A percentile compares a stretch with the other conserved stretches of the same genome.
Conservation (phyloP, 2,797 vertebrate genomes). For the Hyperoplus immaculatus region DNA sequence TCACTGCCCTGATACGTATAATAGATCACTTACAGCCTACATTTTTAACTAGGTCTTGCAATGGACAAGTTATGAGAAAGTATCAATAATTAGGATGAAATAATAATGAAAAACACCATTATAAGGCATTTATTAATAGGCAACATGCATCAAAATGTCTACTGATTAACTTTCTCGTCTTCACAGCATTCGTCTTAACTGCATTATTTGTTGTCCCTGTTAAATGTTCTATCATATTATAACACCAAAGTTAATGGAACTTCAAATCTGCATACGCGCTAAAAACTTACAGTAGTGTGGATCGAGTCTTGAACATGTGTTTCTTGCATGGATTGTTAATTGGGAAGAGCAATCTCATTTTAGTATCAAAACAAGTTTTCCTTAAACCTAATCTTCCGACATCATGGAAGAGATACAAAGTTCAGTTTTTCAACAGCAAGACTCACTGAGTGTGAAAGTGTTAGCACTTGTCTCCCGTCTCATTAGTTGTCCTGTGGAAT, state of each 20-base stretch:
- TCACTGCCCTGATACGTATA: background rate
- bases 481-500: slow-evolving; percentile 10
- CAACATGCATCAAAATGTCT: background rate
- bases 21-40: background rate
- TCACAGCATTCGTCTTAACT: background rate
- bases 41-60: background rate
- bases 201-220: background rate
- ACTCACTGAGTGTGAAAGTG: background rate
- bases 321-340: background rate
- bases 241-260: background rate
- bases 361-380: background rate
- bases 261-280: background rate
- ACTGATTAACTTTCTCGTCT: background rate
- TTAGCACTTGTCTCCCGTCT: background rate
- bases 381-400: background rate
- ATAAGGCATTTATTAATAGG: background rate
- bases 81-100: background rate
- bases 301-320: background rate
- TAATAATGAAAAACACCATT: background rate
- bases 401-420: background rate
- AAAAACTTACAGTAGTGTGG: background rate
- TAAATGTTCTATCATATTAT: background rate
- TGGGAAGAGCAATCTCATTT: background rate
- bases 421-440: background rate
- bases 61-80: background rate